phyloP scores from a whole-genome alignment of 2,888 invertebrate species.

The Drosophila phalerata region DNA sequence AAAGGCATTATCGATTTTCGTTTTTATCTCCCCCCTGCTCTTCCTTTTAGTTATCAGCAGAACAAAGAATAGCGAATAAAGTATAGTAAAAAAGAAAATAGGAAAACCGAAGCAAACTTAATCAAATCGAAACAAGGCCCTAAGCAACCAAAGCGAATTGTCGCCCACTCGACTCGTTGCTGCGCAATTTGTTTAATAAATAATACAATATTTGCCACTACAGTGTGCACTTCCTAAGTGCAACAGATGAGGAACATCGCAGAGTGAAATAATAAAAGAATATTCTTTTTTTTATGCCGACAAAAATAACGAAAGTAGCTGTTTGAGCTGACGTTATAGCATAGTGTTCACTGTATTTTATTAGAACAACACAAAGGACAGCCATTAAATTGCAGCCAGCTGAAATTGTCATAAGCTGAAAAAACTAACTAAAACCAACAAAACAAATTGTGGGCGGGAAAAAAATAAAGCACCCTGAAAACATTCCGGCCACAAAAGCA shows the following conservation, averaged over 20 bases:
- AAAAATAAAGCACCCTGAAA: not conserved
- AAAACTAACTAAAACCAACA: conserved; percentile 17
- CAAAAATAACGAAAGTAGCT: no score
- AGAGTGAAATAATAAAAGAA: not conserved
- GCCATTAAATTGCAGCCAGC: conserved; percentile 43
- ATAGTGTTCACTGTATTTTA: conserved; percentile 39
- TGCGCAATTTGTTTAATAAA: conserved; percentile 63
- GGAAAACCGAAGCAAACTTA: conserved; percentile 42
- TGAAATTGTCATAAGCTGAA: conserved; percentile 47
- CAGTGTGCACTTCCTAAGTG: conserved; percentile 33
- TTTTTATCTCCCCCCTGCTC: conserved; percentile 29
- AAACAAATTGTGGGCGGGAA: conserved; percentile 30
- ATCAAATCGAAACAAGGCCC: conserved; percentile 58
- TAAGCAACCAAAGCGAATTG: conserved; percentile 58
- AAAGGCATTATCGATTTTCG: conserved; percentile 71
- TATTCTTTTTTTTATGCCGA: no score
- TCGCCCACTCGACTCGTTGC: conserved; percentile 49
- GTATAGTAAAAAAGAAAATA: conserved; percentile 3
- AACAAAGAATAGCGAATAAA: conserved; percentile 6
- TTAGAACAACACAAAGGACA: conserved; percentile 40
- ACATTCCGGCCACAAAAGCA: conserved; percentile 12
- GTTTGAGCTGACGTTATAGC: no score
- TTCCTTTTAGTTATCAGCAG: conserved; percentile 37
- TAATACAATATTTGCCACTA: conserved; percentile 39
- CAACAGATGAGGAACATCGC: not conserved